Conservation (phyloP, 2,888 invertebrate species). For the Coelopa pilipes region DNA sequence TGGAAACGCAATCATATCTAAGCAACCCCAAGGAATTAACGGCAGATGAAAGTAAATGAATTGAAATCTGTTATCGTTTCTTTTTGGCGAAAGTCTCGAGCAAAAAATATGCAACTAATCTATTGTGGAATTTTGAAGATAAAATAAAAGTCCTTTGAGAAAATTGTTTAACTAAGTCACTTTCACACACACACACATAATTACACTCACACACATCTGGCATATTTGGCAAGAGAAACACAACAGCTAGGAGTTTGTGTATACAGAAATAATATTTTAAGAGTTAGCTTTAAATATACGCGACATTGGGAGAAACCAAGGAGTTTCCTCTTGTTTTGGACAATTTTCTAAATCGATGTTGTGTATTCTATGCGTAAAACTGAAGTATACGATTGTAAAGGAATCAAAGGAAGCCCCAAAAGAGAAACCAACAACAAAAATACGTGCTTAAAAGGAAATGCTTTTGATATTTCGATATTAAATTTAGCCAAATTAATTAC, state of each 20-base stretch:
- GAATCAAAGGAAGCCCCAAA: neutral
- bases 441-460: constrained; percentile 31
- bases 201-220: no score
- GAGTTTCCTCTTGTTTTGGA: neutral
- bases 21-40: neutral
- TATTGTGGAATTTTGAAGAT: neutral
- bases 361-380: constrained; percentile 26
- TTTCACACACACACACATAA: no score
- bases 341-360: neutral
- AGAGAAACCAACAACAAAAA: neutral
- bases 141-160: neutral
- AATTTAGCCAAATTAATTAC: constrained; percentile 35
- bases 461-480: constrained; percentile 33
- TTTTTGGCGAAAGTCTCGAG: neutral
- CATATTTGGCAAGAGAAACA: neutral
- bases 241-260: neutral
- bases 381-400: constrained; percentile 32
- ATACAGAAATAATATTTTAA: neutral
- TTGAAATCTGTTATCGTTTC: neutral
- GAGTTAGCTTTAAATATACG: neutral
- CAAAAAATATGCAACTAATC: neutral
- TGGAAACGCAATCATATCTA: constrained; percentile 28
- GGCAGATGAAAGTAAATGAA: neutral
- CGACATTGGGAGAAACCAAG: neutral
- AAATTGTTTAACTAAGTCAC: neutral